Base-by-base conservation (phyloP, 2,888 invertebrate genomes). In the Thera obeliscata region DNA sequence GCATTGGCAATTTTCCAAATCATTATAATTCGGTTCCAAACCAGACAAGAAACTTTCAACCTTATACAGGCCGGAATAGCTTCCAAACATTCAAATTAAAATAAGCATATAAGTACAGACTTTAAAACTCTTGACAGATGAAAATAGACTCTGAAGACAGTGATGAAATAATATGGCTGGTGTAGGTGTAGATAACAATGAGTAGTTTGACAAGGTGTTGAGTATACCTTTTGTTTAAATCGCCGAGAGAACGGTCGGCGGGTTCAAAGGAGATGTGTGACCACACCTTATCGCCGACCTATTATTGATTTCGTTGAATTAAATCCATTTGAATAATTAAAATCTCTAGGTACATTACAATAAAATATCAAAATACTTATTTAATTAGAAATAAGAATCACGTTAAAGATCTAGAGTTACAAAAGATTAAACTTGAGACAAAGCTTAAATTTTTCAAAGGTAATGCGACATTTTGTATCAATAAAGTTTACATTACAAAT, bases 251-350 rank as follows among this genome's bases (percentile, higher is more conserved):
- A 74, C 76, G 46, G 67, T 65, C 86, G 86, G 86, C 71, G 66
- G 82, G 81, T 82, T 87, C 85, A 87, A 87, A 88, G 81, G 74
- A 70, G 77, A 82, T 46, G 9, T 81, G 79, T 80, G 85, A 81
- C 87, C 84, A 86, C 67, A 64, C 64, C 60, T 68, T 60, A 49
- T 11, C 52, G 50, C 56, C 9, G n/a, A 64, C 8, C 4, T 56
- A 33, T 56, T 12, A 52, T 56, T 66, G 50, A 60, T 67, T 60
- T 38, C 11, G 52, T 50, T 36, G 43, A 52, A 50, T 60, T 59
- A n/a, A 43, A 55, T 62, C 49, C 7, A 60, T 50, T 35, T 12
- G 43, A 46, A 54, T 61, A 8, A 46, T 9, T 9, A 46, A 46
- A 9, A 46, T 2, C 8, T 1, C 8, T 46, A n/a, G n/a, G n/a